Evolutionary conservation across 2,113 vertebrate genomes (phyloP).

Genomic region (Suricata suricatta): DNA sequence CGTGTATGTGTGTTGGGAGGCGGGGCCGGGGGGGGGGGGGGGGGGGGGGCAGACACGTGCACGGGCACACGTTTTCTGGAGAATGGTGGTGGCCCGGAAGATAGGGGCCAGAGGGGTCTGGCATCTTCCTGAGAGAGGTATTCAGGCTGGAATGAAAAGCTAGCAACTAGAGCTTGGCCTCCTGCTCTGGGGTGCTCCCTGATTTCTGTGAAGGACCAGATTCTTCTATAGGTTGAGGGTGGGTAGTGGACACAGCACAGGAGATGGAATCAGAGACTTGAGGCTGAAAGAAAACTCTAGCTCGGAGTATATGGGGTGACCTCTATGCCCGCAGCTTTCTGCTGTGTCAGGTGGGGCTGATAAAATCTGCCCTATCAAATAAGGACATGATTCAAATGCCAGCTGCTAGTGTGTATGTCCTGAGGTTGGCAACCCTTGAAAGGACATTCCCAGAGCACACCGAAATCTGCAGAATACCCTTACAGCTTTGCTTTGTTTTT

Average conservation of each 20-base stretch:
- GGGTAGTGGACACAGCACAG: background rate
- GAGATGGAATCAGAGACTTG: background rate
- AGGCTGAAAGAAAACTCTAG: background rate
- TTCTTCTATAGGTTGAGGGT: background rate
- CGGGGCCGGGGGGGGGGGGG: accelerated
- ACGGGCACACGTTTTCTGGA: no score
- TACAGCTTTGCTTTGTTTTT: background rate
- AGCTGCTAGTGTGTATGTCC: background rate
- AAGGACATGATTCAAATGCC: background rate
- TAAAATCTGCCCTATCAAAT: background rate
- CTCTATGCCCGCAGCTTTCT: background rate
- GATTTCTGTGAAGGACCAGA: background rate
- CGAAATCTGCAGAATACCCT: no score
- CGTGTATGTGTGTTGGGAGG: background rate
- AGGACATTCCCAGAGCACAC: background rate
- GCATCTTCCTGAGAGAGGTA: background rate
- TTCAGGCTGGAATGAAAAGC: background rate
- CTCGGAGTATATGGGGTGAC: background rate
- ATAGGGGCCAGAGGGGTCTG: background rate
- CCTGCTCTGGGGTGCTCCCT: background rate
- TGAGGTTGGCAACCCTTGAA: background rate
- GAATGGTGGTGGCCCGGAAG: background rate
- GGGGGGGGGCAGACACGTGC: no score
- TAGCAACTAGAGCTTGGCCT: no score
- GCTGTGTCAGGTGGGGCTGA: background rate